Base-by-base conservation (phyloP, 2,797 vertebrate species). In the Naso thynnoides region DNA sequence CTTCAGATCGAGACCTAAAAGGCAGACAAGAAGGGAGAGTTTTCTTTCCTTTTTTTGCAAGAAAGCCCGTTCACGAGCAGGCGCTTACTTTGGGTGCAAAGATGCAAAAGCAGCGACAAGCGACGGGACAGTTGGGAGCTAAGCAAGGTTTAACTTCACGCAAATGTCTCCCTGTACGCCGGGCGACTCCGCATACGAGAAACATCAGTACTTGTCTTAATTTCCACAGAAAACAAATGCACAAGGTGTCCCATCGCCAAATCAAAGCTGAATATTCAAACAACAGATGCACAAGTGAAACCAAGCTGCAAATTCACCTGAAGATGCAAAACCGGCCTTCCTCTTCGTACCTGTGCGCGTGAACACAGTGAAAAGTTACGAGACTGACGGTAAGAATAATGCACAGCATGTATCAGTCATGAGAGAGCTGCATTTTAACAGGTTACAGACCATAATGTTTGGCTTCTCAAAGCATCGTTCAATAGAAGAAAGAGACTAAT, bases 201-300 rank as follows among this genome's bases (percentile, higher is more conserved):
- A 68, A 64, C 47, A 69, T 41, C 3, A 26, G 23, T 60, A 62
- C 42, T 47, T 50, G 65, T 48, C 53, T 63, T 44, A 19, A 39
- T 62, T 67, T 45, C 44, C 58, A 45, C 8, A 52, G 45, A 31
- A 24, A 60, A 47, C 8, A 11, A 33, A 36, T 16, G 45, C 26
- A 57, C 31, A 19, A 47, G 33, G n/a, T 21, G 45, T 36, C 47
- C 47, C 23, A 10, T 38, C 6, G 6, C 15, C 31, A 53, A 61
- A 42, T 56, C 70, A 55, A 48, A 72, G 49, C 4, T 33, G 15
- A 63, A 69, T 53, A 52, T 82, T 60, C 58, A 74, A 79, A 80
- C 45, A 15, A 33, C 8, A 70, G 23, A 72, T 31, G 14, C 16
- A 52, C 27, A 2, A 41, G 10, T 29, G 13, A 36, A 63, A 58